Conservation (phyloP, 2,888 invertebrate genomes). For the Plusia festucae region DNA sequence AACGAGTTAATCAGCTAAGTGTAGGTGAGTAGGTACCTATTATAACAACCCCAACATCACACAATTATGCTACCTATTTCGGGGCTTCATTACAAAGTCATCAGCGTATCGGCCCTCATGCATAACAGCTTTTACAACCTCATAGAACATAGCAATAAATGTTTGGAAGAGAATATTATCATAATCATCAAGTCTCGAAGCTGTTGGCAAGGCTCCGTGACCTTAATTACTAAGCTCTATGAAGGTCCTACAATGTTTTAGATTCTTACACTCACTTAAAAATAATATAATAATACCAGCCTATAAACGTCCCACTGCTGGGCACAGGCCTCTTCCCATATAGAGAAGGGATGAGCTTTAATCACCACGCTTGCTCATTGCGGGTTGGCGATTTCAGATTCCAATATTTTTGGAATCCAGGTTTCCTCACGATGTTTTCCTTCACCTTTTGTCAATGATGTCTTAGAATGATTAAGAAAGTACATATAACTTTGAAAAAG, state of each 20-base stretch:
- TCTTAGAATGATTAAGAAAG: no score
- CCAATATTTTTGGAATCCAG: no score
- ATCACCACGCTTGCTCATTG: no score
- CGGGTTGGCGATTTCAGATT: no score
- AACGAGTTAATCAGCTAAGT: neutral
- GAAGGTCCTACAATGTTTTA: neutral
- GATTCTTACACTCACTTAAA: no score
- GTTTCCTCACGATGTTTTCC: no score
- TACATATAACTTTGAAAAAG: no score
- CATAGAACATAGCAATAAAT: conserved; percentile 1
- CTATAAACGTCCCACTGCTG: no score
- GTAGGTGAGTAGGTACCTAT: neutral
- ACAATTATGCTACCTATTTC: neutral
- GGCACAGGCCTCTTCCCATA: no score
- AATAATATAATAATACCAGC: no score
- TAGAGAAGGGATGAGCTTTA: no score
- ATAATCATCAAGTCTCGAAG: neutral
- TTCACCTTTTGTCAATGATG: no score
- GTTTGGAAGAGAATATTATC: neutral
- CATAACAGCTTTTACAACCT: neutral
- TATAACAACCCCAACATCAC: neutral
- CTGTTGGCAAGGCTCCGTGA: neutral
- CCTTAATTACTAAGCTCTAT: neutral
- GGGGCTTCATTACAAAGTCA: neutral
- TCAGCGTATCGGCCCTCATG: neutral